phyloP scores from a whole-genome alignment of 2,888 invertebrate genomes.

The Melanotus villosus region DNA sequence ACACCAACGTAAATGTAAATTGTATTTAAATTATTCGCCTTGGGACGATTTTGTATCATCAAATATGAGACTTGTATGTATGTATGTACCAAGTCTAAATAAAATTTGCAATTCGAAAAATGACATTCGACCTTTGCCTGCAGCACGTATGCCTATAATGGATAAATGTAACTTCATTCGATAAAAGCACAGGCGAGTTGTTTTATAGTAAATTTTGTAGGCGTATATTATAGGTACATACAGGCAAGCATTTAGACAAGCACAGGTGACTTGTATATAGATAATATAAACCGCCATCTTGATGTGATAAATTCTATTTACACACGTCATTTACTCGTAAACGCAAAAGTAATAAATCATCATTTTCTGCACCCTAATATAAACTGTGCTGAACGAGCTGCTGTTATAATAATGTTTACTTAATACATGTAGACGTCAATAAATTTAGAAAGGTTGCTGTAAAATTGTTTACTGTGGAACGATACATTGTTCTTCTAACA shows the following conservation, averaged over 20 bases:
- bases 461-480: slow-evolving; percentile 35
- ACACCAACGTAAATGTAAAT: too few species aligned
- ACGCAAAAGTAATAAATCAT: slow-evolving; percentile 61
- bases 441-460: slow-evolving; percentile 31
- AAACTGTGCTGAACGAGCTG: slow-evolving; percentile 51
- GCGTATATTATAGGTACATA: slow-evolving; percentile 10
- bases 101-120: too few species aligned
- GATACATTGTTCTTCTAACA: neutral
- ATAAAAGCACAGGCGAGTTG: too few species aligned
- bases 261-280: slow-evolving; percentile 39
- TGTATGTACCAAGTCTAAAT: too few species aligned
- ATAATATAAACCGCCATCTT: slow-evolving; percentile 54
- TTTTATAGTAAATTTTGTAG: too few species aligned
- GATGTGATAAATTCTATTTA: slow-evolving; percentile 61
- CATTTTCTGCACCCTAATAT: slow-evolving; percentile 56
- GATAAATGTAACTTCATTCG: too few species aligned
- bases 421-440: slow-evolving; percentile 44
- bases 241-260: slow-evolving; percentile 27
- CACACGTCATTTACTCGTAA: slow-evolving; percentile 60
- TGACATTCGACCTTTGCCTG: too few species aligned
- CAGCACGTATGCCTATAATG: too few species aligned
- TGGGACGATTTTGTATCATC: too few species aligned
- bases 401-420: slow-evolving; percentile 50
- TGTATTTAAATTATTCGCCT: too few species aligned
- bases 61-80: too few species aligned